Conservation (phyloP, 2,888 invertebrate genomes). For the Apeira syringaria region DNA sequence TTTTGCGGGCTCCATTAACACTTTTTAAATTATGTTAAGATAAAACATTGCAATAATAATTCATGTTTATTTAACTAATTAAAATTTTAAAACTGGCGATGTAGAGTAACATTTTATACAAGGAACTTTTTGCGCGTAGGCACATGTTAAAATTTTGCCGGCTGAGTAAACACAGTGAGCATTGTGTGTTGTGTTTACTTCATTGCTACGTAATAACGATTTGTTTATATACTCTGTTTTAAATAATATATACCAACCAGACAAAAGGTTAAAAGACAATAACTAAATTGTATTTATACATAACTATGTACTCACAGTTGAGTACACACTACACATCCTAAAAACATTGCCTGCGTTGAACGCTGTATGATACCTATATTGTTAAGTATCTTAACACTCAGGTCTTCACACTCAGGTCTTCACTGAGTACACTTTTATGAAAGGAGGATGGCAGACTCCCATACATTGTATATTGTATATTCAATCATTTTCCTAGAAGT, state of each 20-base stretch:
- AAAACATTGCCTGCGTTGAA: not conserved
- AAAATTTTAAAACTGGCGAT: slow-evolving; percentile 3
- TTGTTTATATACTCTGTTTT: not conserved
- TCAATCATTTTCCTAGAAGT: too few relatives aligned
- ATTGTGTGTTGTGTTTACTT: not conserved
- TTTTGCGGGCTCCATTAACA: too few relatives aligned
- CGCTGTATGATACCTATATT: too few relatives aligned
- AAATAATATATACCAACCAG: not conserved
- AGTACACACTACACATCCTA: not conserved
- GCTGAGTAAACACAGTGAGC: slow-evolving; percentile 9
- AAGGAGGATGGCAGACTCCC: too few relatives aligned
- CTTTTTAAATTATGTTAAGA: too few relatives aligned
- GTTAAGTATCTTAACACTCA: too few relatives aligned
- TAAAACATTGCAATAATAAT: too few relatives aligned
- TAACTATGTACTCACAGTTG: not conserved
- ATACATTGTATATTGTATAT: too few relatives aligned
- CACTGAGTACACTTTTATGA: too few relatives aligned
- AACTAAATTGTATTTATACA: not conserved
- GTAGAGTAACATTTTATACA: slow-evolving; percentile 1
- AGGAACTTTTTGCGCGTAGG: slow-evolving; percentile 5
- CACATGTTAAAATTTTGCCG: slow-evolving; percentile 5
- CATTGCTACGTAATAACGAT: not conserved
- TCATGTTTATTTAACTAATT: too few relatives aligned
- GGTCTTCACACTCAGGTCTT: too few relatives aligned
- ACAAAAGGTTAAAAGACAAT: not conserved